Conservation (phyloP, 2,888 invertebrate genomes). For the Danaus chrysippus region DNA sequence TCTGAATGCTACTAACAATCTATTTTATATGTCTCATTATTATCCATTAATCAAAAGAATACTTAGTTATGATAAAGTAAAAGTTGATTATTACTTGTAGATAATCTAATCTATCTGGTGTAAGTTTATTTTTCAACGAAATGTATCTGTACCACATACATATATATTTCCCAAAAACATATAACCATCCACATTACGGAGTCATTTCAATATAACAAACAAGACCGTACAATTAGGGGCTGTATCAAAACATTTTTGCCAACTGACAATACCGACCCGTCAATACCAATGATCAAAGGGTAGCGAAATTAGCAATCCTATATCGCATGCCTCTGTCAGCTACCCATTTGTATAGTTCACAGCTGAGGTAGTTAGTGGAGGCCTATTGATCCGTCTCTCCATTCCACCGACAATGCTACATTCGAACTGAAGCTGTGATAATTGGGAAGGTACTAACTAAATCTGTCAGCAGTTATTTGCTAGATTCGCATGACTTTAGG, state of each 20-base stretch:
- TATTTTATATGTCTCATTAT: no score
- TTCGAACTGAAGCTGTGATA: constrained; percentile 37
- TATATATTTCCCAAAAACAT: neutral
- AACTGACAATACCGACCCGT: constrained; percentile 24
- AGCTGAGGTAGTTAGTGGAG: constrained; percentile 58
- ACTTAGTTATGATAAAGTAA: no score
- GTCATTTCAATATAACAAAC: constrained; percentile 1
- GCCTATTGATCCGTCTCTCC: constrained; percentile 69
- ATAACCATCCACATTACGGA: neutral
- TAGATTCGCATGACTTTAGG: neutral
- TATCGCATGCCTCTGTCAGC: constrained; percentile 39
- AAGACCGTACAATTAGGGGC: constrained; percentile 7
- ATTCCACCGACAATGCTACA: constrained; percentile 55
- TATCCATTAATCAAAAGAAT: no score
- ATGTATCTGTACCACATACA: neutral
- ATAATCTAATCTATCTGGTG: no score
- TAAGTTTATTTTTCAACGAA: no score
- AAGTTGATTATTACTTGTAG: no score
- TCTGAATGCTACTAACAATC: no score
- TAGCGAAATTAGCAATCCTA: constrained; percentile 31
- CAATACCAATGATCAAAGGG: constrained; percentile 29
- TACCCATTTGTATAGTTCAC: constrained; percentile 67
- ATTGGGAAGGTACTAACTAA: constrained; percentile 36
- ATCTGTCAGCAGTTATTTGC: constrained; percentile 5
- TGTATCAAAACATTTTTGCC: constrained; percentile 1